Base-by-base conservation (phyloP, 2,888 invertebrate genomes). In the Andrena minutula region DNA sequence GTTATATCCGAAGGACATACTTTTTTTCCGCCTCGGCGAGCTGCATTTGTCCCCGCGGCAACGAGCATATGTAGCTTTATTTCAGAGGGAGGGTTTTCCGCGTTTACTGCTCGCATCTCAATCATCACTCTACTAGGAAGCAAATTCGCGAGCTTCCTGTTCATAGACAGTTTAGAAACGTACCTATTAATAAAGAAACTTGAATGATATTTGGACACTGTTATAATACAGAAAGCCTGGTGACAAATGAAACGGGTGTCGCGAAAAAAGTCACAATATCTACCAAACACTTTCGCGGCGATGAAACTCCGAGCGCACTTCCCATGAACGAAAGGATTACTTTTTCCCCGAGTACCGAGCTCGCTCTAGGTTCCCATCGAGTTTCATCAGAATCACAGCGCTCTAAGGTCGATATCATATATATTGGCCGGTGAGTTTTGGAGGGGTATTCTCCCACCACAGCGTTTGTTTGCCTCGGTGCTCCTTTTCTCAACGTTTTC, bases 1-100 rank as follows among this genome's bases (percentile, higher is more conserved):
- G 58, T 69, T 49, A 73, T 56, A 66, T 65, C 30, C 16, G 16
- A 68, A 61, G 60, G 32, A 65, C 35, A 47, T 28, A 10, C 12
- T 61, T 8, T 12, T 12, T 64, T 64, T 35, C 7, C 28, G 4
- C 26, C n/a, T 6, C 20, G 51, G 64, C 32, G 63, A 56, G 60
- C 28, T 61, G 6, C n/a, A 30, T 61, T 74, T 26, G 32, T 65
- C 51, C 26, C 41, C 35, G 10, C 30, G 20, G 16, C n/a, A 16
- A 60, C 32, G 51, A 2, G 47, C 30, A 32, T 35, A 35, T 35
- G 10, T 8, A 73, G 30, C n/a, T 30, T 53, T 58, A 4, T 6
- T 30, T 6, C 28, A 49, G n/a, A 35, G 26, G n/a, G 32, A 35
- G 4, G 4, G 51, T 16, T 63, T 20, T 16, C 30, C n/a, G 56